Conservation (phyloP, 1,140 invertebrate genomes). For the Drosophila mayri region DNA sequence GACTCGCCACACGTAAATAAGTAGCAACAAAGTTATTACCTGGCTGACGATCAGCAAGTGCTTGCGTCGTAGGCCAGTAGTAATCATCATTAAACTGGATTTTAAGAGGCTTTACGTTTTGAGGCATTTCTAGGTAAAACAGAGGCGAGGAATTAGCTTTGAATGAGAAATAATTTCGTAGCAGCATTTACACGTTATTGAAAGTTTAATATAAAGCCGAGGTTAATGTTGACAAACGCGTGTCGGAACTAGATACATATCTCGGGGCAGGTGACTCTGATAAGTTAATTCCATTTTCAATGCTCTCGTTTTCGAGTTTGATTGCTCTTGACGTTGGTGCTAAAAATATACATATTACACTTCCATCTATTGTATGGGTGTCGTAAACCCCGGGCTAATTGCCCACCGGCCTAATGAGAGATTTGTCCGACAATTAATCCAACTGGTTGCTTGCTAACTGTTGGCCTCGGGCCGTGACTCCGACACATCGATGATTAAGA, state of each 20-base stretch:
- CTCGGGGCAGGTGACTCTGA: constrained; percentile 1
- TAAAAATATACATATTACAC: background rate
- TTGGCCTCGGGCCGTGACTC: background rate
- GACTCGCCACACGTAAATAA: constrained; percentile 6
- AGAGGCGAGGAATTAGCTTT: background rate
- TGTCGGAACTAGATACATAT: constrained; percentile 8
- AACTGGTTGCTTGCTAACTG: constrained; percentile 22
- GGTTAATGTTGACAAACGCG: constrained; percentile 5
- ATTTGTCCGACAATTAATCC: constrained; percentile 50
- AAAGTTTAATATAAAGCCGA: background rate
- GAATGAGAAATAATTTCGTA: background rate
- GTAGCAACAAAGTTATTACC: constrained; percentile 8
- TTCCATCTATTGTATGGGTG: constrained; percentile 11
- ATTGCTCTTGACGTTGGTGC: constrained; percentile 1
- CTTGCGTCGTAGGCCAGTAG: background rate
- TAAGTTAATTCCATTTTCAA: constrained; percentile 14
- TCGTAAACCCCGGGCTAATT: constrained; percentile 46
- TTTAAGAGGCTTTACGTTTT: constrained; percentile 11
- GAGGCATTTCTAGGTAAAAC: constrained; percentile 4
- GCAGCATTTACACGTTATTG: background rate
- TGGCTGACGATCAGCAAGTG: constrained; percentile 8
- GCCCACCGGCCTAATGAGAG: constrained; percentile 46
- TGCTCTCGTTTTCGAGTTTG: constrained; percentile 7
- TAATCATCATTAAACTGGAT: constrained; percentile 22
- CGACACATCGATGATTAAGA: constrained; percentile 26